Base-by-base conservation (phyloP, 2,888 invertebrate species). In the Drosophila tripunctata region DNA sequence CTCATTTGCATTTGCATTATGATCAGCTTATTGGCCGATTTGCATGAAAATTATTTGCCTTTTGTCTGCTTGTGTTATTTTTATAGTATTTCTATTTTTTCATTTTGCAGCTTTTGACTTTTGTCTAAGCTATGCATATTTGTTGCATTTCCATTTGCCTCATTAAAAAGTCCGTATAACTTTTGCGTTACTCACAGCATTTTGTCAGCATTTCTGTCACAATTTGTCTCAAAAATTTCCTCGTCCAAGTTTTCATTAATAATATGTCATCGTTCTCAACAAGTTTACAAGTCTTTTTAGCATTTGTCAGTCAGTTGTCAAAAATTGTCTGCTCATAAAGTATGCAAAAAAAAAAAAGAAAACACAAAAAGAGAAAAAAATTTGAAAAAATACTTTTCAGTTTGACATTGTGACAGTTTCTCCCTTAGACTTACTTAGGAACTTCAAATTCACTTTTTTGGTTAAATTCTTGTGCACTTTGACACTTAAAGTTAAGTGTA, bases 301-400 rank as follows among this genome's bases (percentile, higher is more conserved):
- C 56, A 54, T 70, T 50, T 61, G 61, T 68, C 84, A 84, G 72
- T 84, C 78, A 84, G 56, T 41, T 80, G 55, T 48, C 60, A 44
- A 51, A 57, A 50, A 17, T 44, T 36, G 38, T 38, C 5, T 10
- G 30, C 21, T 30, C 40, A 47, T 58, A 27, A 58, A 76, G 61
- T 43, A 50, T 78, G 47, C 45, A 48, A 31, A 21, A 12, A 19
- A 30, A 14, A 2, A 14, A n/a, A n/a, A n/a, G n/a, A n/a, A n/a
- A n/a, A n/a, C n/a, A n/a, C n/a, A n/a, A n/a, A n/a, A n/a, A n/a
- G n/a, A n/a, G n/a, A n/a, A n/a, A n/a, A 33, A n/a, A 21, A 31
- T 30, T 1, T n/a, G 4, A 12, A 8, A 15, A 8, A 45, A 31
- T 31, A 31, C 45, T 45, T 44, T 31, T 19, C 31, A 35, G 14